These are phyloP conservation scores for Cydia fagiglandana DNA, from an alignment of 1,140 invertebrate genomes.

Conservation along the genomic window DNA sequence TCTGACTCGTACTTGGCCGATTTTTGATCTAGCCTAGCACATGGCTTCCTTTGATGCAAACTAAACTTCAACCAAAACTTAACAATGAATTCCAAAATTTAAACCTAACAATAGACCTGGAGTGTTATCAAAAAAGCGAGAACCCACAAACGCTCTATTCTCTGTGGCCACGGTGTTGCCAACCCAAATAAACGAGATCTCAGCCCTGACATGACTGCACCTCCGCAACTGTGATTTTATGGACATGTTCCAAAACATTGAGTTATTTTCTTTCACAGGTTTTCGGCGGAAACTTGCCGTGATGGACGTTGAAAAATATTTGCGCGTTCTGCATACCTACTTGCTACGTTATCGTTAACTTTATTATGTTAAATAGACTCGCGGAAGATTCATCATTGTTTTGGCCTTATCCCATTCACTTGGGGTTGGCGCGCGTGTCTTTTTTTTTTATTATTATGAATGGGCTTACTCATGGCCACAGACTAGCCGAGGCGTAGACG, in stretches of 20 bases:
- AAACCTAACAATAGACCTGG: background rate
- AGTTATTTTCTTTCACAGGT: slow-evolving; percentile 13
- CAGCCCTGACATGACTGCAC: slow-evolving; percentile 12
- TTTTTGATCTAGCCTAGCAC: too few relatives aligned
- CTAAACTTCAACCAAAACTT: background rate
- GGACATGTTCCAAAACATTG: slow-evolving; percentile 25
- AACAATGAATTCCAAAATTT: background rate
- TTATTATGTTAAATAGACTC: too few relatives aligned
- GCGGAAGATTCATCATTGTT: too few relatives aligned
- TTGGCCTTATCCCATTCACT: too few relatives aligned
- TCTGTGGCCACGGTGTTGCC: slow-evolving; percentile 9
- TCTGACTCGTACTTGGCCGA: too few relatives aligned
- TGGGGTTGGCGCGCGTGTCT: too few relatives aligned
- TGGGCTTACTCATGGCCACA: too few relatives aligned
- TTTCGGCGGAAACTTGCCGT: background rate
- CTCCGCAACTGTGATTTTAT: slow-evolving; percentile 19
- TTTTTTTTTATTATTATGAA: too few relatives aligned
- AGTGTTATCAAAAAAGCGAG: slow-evolving; percentile 15
- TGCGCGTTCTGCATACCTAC: too few relatives aligned
- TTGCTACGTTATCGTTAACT: too few relatives aligned
- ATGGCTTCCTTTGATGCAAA: background rate
- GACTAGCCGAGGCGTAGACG: too few relatives aligned
- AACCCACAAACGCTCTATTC: slow-evolving; percentile 7
- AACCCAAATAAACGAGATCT: slow-evolving; percentile 14
- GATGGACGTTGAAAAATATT: background rate